These are phyloP conservation scores for Pyrrhosoma nymphula DNA, from an alignment of 2,888 invertebrate species.

Conservation along the genomic window DNA sequence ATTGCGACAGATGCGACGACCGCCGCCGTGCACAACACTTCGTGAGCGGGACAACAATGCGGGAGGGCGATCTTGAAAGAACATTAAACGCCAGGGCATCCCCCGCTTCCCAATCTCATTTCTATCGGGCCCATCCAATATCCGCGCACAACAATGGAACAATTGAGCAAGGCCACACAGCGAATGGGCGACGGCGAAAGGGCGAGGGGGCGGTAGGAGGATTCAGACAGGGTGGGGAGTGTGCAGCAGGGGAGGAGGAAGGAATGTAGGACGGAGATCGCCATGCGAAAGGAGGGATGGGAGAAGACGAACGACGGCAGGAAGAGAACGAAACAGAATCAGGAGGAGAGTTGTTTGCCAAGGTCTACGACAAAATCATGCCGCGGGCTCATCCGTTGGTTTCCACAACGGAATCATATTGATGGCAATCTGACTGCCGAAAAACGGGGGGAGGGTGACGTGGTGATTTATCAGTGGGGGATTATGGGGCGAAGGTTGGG, in stretches of 20 bases:
- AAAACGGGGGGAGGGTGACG: not conserved
- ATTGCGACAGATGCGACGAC: slow-evolving; percentile 58
- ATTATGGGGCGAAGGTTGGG: not conserved
- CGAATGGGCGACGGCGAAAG: not conserved
- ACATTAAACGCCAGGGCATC: slow-evolving; percentile 37
- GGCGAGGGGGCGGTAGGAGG: not conserved
- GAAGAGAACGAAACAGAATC: not conserved
- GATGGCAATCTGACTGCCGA: slow-evolving; percentile 29
- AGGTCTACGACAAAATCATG: slow-evolving; percentile 21
- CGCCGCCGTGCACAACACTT: not conserved
- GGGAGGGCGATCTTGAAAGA: slow-evolving; percentile 27
- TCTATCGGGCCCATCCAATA: slow-evolving; percentile 43
- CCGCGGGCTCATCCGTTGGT: not conserved
- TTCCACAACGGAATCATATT: slow-evolving; percentile 36
- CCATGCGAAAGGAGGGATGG: not conserved
- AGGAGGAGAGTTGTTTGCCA: slow-evolving; percentile 26
- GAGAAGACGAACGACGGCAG: not conserved
- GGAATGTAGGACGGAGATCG: not conserved
- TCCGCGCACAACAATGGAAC: slow-evolving; percentile 59
- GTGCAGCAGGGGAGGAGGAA: not conserved
- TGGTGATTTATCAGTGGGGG: slow-evolving; percentile 11
- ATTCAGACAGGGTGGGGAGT: no score
- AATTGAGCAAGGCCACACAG: slow-evolving; percentile 57
- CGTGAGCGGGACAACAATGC: slow-evolving; percentile 46
- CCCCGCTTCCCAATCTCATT: not conserved